Evolutionary conservation across 1,140 invertebrate species (phyloP).

Genomic region (Drosophila sechellia): DNA sequence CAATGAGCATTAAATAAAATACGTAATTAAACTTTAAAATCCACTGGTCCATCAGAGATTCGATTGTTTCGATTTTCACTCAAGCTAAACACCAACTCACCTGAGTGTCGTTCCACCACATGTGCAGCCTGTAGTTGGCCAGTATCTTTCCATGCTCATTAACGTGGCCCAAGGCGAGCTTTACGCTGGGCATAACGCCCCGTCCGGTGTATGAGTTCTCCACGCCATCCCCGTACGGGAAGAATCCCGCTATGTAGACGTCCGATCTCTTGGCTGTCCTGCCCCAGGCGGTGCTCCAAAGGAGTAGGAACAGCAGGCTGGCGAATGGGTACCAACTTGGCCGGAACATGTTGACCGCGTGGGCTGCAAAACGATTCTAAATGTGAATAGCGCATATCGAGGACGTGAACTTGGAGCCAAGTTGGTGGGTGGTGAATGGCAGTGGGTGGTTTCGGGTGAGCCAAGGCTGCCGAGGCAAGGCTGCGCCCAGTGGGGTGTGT

Average conservation of each 20-base stretch:
- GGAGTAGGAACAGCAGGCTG: conserved; percentile 35
- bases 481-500: conserved; percentile 30
- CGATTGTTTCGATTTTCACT: background rate
- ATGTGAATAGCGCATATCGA: conserved; percentile 20
- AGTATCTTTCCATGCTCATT: conserved; percentile 94
- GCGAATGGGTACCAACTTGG: conserved; percentile 8
- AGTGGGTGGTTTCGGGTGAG: background rate
- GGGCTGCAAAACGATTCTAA: conserved; percentile 46
- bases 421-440: conserved; percentile 2
- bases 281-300: conserved; percentile 12
- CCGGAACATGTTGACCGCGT: conserved; percentile 47
- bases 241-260: conserved; percentile 96
- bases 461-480: conserved; percentile 28
- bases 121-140: conserved; percentile 94
- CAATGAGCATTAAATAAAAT: too few species aligned
- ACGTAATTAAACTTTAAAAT: too few species aligned
- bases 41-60: background rate
- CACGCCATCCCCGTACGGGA: conserved; percentile 92
- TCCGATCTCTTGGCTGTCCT: conserved; percentile 85
- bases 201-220: conserved; percentile 90
- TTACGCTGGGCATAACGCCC: conserved; percentile 96
- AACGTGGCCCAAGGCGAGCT: conserved; percentile 95
- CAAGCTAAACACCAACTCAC: conserved; percentile 85
- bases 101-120: conserved; percentile 98
- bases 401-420: conserved; percentile 41